A percentile compares a stretch with the other conserved stretches of the same genome.
These are phyloP conservation scores for Ormyrus pomaceus DNA, from an alignment of 2,888 invertebrate genomes.

Conservation along the genomic window DNA sequence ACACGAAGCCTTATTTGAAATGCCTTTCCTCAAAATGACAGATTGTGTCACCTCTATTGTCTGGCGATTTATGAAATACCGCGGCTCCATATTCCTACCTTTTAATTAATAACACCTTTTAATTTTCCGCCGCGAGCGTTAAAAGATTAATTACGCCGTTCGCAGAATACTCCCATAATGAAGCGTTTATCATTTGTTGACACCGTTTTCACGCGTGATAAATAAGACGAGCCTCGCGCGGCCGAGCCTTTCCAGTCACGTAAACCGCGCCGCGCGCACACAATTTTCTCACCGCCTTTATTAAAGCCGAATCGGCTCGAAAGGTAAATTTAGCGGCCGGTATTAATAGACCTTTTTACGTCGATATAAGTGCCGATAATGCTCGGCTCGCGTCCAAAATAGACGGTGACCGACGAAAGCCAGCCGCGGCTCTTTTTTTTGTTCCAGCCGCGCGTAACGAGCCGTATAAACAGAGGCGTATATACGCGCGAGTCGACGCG, in stretches of 20 bases:
- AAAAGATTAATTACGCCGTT: no score
- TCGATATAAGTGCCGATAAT: slow-evolving; percentile 18
- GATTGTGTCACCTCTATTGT: neutral
- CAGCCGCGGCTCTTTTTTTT: neutral
- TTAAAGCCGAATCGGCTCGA: neutral
- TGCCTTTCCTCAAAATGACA: no score
- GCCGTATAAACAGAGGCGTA: slow-evolving; percentile 32
- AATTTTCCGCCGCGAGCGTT: no score
- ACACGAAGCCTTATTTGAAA: no score
- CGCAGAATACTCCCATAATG: neutral
- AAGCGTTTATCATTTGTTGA: neutral
- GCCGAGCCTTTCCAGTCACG: no score
- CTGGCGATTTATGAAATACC: no score
- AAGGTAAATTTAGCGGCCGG: slow-evolving; percentile 10
- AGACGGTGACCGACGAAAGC: neutral
- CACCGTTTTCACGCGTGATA: no score
- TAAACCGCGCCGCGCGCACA: no score
- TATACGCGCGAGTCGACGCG: neutral
- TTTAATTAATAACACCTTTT: no score
- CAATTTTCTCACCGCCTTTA: neutral
- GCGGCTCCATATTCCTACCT: no score
- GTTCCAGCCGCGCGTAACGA: neutral
- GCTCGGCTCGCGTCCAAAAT: neutral
- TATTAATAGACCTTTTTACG: slow-evolving; percentile 26
- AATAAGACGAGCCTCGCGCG: no score